These are phyloP conservation scores for Pangasius mekongensis DNA, from an alignment of 2,797 vertebrate species.

Conservation along the genomic window DNA sequence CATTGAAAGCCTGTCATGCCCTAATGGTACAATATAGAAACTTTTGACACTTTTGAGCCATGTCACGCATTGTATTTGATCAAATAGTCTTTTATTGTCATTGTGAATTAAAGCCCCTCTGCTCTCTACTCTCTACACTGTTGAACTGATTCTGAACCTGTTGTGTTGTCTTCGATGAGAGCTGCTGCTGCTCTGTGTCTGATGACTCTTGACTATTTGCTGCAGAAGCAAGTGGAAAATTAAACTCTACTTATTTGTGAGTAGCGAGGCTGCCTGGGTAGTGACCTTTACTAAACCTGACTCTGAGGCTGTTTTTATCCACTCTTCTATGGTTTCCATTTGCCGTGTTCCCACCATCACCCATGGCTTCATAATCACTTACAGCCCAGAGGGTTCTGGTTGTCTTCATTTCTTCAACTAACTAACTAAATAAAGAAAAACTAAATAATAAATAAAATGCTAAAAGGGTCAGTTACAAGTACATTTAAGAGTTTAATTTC, in stretches of 20 bases:
- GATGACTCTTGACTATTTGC: constrained; percentile 5
- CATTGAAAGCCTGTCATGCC: neutral
- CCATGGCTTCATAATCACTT: constrained; percentile 20
- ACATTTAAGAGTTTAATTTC: neutral
- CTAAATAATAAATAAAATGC: neutral
- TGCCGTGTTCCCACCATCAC: constrained; percentile 11
- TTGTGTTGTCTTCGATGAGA: neutral
- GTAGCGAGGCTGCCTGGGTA: neutral
- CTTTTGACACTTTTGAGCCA: neutral
- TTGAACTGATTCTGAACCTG: neutral
- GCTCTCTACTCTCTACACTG: neutral
- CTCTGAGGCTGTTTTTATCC: neutral
- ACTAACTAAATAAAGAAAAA: neutral
- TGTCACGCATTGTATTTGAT: neutral
- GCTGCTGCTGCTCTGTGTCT: neutral
- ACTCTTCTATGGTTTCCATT: neutral
- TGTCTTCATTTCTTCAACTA: constrained; percentile 10
- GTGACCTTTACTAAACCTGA: constrained; percentile 16
- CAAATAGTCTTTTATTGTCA: neutral
- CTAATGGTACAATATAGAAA: neutral
- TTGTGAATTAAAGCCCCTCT: neutral
- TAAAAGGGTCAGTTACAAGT: neutral
- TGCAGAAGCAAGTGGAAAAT: constrained; percentile 5
- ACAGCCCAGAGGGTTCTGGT: neutral
- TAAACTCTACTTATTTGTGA: neutral